phyloP scores from a whole-genome alignment of 2,888 invertebrate species.

The Shargacucullia verbasci region DNA sequence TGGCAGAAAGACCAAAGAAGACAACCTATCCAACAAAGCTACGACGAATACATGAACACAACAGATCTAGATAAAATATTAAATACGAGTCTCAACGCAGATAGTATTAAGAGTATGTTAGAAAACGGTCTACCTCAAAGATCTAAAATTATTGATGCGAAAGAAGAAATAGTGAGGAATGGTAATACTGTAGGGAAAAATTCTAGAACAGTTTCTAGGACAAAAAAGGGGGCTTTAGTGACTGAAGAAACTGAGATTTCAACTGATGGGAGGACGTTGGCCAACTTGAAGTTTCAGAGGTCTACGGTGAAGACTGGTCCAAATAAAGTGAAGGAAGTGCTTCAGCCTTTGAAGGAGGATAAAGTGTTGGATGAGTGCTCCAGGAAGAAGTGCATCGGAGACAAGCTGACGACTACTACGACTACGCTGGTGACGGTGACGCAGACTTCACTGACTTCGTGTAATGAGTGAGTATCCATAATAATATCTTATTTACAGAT shows the following conservation, averaged over 20 bases:
- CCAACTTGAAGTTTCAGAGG: conserved; percentile 82
- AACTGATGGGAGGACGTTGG: conserved; percentile 79
- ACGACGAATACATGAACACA: conserved; percentile 77
- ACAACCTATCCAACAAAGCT: conserved; percentile 83
- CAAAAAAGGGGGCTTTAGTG: conserved; percentile 80
- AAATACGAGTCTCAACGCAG: conserved; percentile 70
- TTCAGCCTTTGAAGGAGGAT: conserved; percentile 80
- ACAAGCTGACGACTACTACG: conserved; percentile 80
- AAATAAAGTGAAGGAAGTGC: conserved; percentile 77
- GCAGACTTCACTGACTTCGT: conserved; percentile 82
- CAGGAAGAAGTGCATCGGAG: conserved; percentile 81
- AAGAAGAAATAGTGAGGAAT: conserved; percentile 77
- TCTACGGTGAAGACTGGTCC: conserved; percentile 81
- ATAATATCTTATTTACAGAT: background rate
- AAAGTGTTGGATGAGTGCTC: conserved; percentile 74
- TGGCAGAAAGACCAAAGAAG: conserved; percentile 88
- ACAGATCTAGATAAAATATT: conserved; percentile 80
- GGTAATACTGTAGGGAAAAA: conserved; percentile 82
- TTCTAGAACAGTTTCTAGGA: conserved; percentile 79
- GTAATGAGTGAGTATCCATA: conserved; percentile 84
- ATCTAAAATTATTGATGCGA: conserved; percentile 77
- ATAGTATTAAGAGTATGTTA: conserved; percentile 81
- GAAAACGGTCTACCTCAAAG: conserved; percentile 83
- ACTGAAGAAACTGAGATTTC: conserved; percentile 84
- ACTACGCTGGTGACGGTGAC: conserved; percentile 84